Conservation (phyloP, 2,113 vertebrate genomes). For the Clarias macrocephalus region DNA sequence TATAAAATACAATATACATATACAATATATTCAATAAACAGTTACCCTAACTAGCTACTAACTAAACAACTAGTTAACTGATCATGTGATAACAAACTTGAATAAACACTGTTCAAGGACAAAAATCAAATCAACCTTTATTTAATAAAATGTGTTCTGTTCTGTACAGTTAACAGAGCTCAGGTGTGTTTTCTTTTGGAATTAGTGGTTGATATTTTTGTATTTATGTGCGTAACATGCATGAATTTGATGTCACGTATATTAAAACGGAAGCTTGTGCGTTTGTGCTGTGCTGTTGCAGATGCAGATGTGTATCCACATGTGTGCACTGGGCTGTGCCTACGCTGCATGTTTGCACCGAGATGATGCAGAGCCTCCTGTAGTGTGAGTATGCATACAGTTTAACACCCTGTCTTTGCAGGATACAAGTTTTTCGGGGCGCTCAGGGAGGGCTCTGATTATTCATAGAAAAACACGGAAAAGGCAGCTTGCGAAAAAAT, state of each 20-base stretch:
- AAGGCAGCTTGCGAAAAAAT: conserved; percentile 35
- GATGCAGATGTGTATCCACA: conserved; percentile 34
- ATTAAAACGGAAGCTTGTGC: conserved; percentile 28
- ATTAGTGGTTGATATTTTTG: not conserved
- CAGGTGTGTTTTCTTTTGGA: not conserved
- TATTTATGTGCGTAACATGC: conserved; percentile 1
- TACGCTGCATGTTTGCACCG: conserved; percentile 26
- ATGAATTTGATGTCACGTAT: conserved; percentile 29
- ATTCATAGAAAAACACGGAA: conserved; percentile 67
- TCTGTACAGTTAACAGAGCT: not conserved
- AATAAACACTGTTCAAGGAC: too few relatives aligned
- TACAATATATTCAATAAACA: too few relatives aligned
- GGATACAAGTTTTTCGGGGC: conserved; percentile 57
- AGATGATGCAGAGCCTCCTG: conserved; percentile 24
- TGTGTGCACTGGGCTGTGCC: conserved; percentile 28
- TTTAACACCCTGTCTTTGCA: conserved; percentile 43
- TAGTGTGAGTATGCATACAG: conserved; percentile 39
- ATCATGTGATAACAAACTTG: too few relatives aligned
- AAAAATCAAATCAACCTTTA: not conserved
- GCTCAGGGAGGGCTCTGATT: conserved; percentile 68
- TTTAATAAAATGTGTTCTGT: not conserved
- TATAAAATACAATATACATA: too few relatives aligned
- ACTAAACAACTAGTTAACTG: too few relatives aligned
- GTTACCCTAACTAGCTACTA: too few relatives aligned
- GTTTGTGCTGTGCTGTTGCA: conserved; percentile 39